phyloP scores from a whole-genome alignment of 2,888 invertebrate species.

The Aphodius granarius region DNA sequence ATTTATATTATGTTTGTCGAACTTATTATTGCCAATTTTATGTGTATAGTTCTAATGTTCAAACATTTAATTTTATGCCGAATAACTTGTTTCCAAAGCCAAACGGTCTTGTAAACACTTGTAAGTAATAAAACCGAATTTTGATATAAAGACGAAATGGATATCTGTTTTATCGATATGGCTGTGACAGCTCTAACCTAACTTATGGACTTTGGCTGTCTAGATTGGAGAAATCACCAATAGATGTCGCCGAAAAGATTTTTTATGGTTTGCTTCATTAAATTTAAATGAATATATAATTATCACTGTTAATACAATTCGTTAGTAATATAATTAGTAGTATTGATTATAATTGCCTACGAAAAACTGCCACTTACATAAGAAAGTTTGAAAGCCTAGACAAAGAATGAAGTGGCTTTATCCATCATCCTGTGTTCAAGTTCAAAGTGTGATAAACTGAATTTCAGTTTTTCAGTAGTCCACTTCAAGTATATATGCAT shows the following conservation, averaged over 20 bases:
- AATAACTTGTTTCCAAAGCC: background rate
- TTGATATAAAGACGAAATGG: background rate
- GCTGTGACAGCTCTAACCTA: too few species aligned
- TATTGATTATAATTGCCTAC: too few species aligned
- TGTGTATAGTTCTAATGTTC: background rate
- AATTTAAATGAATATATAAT: too few species aligned
- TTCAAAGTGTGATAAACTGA: background rate
- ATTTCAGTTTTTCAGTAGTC: background rate
- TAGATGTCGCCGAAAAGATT: background rate
- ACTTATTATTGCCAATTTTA: background rate
- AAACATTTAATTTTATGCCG: background rate
- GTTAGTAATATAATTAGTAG: too few species aligned
- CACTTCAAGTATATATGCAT: background rate
- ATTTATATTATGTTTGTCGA: background rate
- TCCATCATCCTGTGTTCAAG: background rate
- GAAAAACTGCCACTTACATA: too few species aligned
- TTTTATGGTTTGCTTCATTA: too few species aligned
- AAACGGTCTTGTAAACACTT: background rate
- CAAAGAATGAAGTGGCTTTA: too few species aligned
- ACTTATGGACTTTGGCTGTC: too few species aligned
- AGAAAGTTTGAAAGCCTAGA: too few species aligned
- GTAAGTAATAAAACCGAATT: background rate
- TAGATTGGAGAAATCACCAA: too few species aligned
- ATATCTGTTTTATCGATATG: background rate
- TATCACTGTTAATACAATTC: too few species aligned